A percentile compares a stretch with the other conserved stretches of the same genome.
Conservation (phyloP, 2,797 vertebrate genomes). For the Huso huso region DNA sequence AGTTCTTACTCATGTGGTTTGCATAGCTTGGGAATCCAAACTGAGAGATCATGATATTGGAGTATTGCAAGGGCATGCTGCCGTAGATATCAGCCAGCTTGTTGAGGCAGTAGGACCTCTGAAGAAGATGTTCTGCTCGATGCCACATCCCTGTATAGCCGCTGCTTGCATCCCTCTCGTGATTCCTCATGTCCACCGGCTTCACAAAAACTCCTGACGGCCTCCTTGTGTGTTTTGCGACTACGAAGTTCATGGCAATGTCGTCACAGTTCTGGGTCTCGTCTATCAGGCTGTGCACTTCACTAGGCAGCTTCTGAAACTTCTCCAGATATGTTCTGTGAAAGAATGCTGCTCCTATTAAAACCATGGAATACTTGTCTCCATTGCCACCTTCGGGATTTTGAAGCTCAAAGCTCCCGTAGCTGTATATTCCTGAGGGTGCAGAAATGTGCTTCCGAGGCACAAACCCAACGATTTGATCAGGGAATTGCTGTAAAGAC, state of each 20-base stretch:
- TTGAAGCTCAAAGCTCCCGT: constrained; percentile 85
- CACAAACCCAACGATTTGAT: constrained; percentile 89
- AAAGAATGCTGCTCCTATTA: constrained; percentile 87
- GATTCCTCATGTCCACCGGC: constrained; percentile 78
- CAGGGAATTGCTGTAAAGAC: constrained; percentile 78
- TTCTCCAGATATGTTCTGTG: constrained; percentile 72
- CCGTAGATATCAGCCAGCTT: constrained; percentile 74
- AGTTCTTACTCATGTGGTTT: constrained; percentile 79
- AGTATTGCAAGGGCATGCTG: constrained; percentile 80
- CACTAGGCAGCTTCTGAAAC: constrained; percentile 72
- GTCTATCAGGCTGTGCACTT: constrained; percentile 71
- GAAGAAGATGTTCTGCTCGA: constrained; percentile 81
- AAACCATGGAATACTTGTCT: constrained; percentile 86
- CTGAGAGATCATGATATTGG: constrained; percentile 89
- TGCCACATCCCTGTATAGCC: constrained; percentile 93
- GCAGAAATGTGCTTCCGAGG: constrained; percentile 82
- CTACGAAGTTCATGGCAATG: constrained; percentile 84
- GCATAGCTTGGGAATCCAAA: constrained; percentile 90
- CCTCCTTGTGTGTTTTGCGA: constrained; percentile 59
- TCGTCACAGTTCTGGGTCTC: constrained; percentile 92
- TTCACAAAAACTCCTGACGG: constrained; percentile 83
- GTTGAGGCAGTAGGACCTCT: constrained; percentile 88
- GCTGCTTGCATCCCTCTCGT: constrained; percentile 79
- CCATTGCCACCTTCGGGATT: constrained; percentile 67
- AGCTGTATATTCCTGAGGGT: constrained; percentile 73